Base-by-base conservation (phyloP, 2,888 invertebrate genomes). In the Drosophila aldrichi region DNA sequence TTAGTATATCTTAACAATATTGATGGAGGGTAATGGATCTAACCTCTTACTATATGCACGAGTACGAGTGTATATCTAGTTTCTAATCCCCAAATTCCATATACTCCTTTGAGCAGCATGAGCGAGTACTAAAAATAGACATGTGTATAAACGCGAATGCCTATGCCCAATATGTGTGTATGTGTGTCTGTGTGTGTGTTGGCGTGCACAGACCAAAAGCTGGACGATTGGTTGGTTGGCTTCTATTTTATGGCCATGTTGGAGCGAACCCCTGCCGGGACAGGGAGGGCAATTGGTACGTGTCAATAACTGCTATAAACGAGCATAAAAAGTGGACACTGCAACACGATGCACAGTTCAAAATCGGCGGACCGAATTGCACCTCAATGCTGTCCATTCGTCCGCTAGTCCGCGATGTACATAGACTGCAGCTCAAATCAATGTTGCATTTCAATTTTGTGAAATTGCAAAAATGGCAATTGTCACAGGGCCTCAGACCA, bases 401-500 rank as follows among this genome's bases (percentile, higher is more conserved):
- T 43, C 43, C 43, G 2, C 6, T 20, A 10, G 10, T 44, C 44
- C 44, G 16, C 79, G 84, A 74, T 64, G 75, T 74, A n/a, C n/a
- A n/a, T n/a, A 79, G 79, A 70, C 77, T 73, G 74, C 74, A 71
- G 64, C 79, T 79, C 88, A 88, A 89, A 88, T 89, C 88, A 88
- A 88, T 77, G 90, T 86, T 86, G 88, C 88, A 88, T 88, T 88
- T 89, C 88, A 88, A 89, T 54, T 52, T 88, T 86, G 81, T 73
- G 69, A 79, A 80, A 84, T 80, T 82, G 79, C 74, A 76, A 85
- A 70, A 70, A 79, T 57, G 51, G 38, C 58, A 71, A 77, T 65
- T 70, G 61, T 41, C 60, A 60, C 38, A 57, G 57, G 43, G 64
- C n/a, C 54, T 40, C 70, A 54, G 48, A 52, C 70, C n/a, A 7